Percentiles rank a stretch among this genome's conserved stretches.
These are phyloP conservation scores for Ochropacha duplaris DNA, from an alignment of 2,888 invertebrate species.

Conservation along the genomic window DNA sequence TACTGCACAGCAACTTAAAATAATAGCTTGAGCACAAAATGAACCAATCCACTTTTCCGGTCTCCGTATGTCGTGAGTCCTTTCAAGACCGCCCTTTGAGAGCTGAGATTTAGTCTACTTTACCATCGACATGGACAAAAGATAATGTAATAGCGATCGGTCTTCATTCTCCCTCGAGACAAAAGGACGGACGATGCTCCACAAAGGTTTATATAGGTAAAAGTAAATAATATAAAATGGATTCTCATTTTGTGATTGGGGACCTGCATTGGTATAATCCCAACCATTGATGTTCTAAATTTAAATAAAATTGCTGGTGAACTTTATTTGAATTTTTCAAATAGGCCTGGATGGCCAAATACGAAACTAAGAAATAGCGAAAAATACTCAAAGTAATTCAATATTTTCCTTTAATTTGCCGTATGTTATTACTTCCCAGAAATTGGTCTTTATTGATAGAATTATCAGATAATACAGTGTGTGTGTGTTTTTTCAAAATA, in stretches of 20 bases:
- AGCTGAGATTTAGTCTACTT: slow-evolving; percentile 4
- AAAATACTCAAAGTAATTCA: no score
- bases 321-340: no score
- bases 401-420: no score
- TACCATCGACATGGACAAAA: slow-evolving; percentile 1
- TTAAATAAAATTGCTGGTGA: background rate
- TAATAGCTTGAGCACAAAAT: background rate
- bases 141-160: slow-evolving; percentile 4
- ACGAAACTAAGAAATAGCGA: no score
- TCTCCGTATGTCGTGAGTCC: background rate
- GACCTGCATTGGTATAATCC: background rate
- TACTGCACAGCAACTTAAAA: background rate
- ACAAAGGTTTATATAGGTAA: slow-evolving; percentile 2
- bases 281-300: background rate
- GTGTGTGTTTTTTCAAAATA: no score
- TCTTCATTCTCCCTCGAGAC: slow-evolving; percentile 2
- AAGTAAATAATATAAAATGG: background rate
- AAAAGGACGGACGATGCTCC: background rate
- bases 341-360: no score
- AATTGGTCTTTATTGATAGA: no score
- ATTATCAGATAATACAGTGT: no score
- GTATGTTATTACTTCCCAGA: no score
- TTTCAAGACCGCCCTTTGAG: slow-evolving; percentile 1
- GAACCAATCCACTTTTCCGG: background rate
- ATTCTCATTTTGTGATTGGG: background rate